These are phyloP conservation scores for Archilochus colubris DNA, from an alignment of 2,113 vertebrate genomes.

Conservation along the genomic window DNA sequence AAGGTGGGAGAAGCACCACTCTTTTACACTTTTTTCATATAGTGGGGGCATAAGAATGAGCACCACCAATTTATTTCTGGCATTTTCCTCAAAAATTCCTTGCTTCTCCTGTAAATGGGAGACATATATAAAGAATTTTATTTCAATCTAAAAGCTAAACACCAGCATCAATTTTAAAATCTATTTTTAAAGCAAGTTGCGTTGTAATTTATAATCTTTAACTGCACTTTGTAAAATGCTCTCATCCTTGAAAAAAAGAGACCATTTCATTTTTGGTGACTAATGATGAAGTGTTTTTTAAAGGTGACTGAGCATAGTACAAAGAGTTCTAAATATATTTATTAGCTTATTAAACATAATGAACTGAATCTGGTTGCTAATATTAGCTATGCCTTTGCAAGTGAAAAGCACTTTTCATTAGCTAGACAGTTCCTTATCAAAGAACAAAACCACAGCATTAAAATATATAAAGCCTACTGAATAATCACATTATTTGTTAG, in stretches of 20 bases:
- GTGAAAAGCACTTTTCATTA: conserved; percentile 9
- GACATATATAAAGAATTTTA: neutral
- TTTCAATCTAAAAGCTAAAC: neutral
- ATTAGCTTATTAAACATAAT: conserved; percentile 40
- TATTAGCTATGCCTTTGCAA: conserved; percentile 5
- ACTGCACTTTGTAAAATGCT: neutral
- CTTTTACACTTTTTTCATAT: neutral
- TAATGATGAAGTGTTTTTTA: conserved; percentile 49
- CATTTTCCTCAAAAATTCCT: neutral
- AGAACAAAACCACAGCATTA: neutral
- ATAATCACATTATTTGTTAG: conserved; percentile 43
- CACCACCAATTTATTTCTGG: neutral
- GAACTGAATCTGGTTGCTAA: conserved; percentile 37
- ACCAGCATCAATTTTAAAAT: neutral
- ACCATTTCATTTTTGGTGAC: neutral
- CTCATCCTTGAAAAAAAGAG: neutral
- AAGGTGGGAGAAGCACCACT: neutral
- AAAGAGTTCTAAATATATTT: conserved; percentile 23
- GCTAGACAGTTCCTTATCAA: neutral
- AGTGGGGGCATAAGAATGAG: neutral
- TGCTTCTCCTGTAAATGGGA: neutral
- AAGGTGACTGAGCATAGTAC: conserved; percentile 36
- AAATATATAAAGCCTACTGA: conserved; percentile 5
- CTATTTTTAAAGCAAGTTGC: conserved; percentile 2
- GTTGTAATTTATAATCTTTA: neutral